Evolutionary conservation across 2,888 invertebrate species (phyloP).

Genomic region (Netelia virgata): DNA sequence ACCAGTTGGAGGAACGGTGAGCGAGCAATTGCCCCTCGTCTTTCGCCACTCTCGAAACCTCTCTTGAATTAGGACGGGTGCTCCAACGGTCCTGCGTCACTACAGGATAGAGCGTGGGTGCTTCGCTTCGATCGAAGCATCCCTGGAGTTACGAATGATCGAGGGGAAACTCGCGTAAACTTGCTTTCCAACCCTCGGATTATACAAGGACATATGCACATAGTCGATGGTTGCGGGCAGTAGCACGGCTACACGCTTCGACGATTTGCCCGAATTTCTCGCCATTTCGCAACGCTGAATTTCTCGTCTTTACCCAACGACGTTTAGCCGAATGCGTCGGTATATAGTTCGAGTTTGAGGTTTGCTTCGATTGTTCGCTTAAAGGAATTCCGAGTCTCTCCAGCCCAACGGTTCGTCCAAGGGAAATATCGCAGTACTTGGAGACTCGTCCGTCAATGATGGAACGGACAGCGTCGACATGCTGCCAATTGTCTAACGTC

Average conservation of each 20-base stretch:
- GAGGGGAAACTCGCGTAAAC: constrained; percentile 15
- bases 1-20: constrained; percentile 29
- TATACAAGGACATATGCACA: background rate
- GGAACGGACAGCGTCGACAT: too few relatives aligned
- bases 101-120: constrained; percentile 26
- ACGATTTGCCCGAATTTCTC: constrained; percentile 56
- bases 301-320: constrained; percentile 9
- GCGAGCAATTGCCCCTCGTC: constrained; percentile 35
- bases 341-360: constrained; percentile 12
- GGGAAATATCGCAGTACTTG: background rate
- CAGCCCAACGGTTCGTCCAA: background rate
- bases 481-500: too few relatives aligned
- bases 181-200: background rate
- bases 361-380: constrained; percentile 45
- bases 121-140: constrained; percentile 36
- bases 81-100: constrained; percentile 13
- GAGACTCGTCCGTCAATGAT: too few relatives aligned
- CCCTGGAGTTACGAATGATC: constrained; percentile 50
- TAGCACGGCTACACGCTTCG: constrained; percentile 38
- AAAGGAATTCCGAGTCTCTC: background rate
- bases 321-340: constrained; percentile 47
- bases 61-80: constrained; percentile 65
- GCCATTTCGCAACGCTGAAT: constrained; percentile 40
- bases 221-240: background rate
- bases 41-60: constrained; percentile 34